phyloP scores from a whole-genome alignment of 2,888 invertebrate species.

The Agrenia bidenticulata region DNA sequence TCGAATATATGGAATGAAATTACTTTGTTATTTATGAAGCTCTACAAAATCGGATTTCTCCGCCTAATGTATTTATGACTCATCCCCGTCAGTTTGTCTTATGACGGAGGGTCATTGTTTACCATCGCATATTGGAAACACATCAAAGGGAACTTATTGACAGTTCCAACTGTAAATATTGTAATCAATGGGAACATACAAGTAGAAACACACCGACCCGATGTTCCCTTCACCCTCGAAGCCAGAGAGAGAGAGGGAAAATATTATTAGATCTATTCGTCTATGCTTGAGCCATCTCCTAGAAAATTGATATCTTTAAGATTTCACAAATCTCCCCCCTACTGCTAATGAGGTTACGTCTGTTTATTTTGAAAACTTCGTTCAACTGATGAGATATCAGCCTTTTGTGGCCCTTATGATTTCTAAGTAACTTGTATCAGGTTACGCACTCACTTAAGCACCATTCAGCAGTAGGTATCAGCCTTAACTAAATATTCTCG shows the following conservation, averaged over 20 bases:
- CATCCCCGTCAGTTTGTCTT: slow-evolving; percentile 13
- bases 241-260: too few relatives aligned
- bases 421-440: too few relatives aligned
- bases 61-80: slow-evolving; percentile 20
- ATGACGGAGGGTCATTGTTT: slow-evolving; percentile 17
- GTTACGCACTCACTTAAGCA: too few relatives aligned
- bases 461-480: too few relatives aligned
- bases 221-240: too few relatives aligned
- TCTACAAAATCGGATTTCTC: slow-evolving; percentile 15
- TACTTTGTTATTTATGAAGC: too few relatives aligned
- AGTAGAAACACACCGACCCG: too few relatives aligned
- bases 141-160: slow-evolving; percentile 19
- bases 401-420: too few relatives aligned
- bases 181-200: slow-evolving; percentile 1
- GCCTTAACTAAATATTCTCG: too few relatives aligned
- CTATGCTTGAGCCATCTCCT: background rate
- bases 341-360: slow-evolving; percentile 17
- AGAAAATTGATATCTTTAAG: slow-evolving; percentile 11
- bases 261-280: too few relatives aligned
- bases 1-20: too few relatives aligned
- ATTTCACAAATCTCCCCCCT: slow-evolving; percentile 3
- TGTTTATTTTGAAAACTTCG: slow-evolving; percentile 20
- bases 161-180: slow-evolving; percentile 18
- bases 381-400: background rate
- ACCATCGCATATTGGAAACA: slow-evolving; percentile 12